Evolutionary conservation across 2,797 vertebrate genomes (phyloP).

Genomic region (Glyptemys insculpta): DNA sequence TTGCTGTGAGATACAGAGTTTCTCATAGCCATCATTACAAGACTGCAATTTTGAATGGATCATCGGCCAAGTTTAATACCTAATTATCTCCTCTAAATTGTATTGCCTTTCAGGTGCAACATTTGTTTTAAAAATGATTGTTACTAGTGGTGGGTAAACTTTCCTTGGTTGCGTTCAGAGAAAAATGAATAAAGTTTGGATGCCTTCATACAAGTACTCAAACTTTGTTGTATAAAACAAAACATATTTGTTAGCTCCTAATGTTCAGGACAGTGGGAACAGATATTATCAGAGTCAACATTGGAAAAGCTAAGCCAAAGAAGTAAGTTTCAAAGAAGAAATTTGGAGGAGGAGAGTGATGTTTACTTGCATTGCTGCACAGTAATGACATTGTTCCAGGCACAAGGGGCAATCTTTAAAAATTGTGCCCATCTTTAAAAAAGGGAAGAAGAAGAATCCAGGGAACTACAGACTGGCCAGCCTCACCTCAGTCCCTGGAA

Average conservation of each 20-base stretch:
- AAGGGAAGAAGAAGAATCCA: too few species aligned
- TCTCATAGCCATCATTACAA: constrained; percentile 4
- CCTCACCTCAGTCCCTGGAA: too few species aligned
- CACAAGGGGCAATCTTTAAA: neutral
- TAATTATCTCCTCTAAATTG: constrained; percentile 36
- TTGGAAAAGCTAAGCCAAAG: neutral
- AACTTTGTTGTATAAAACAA: neutral
- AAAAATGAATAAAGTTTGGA: neutral
- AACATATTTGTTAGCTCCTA: neutral
- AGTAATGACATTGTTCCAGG: neutral
- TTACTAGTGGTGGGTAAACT: neutral
- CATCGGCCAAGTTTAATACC: constrained; percentile 8
- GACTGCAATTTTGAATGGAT: constrained; percentile 13
- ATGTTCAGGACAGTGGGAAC: neutral
- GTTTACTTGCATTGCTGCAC: neutral
- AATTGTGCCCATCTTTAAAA: too few species aligned
- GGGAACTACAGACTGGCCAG: too few species aligned
- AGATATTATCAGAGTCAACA: neutral
- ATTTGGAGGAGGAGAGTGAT: neutral
- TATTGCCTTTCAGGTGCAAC: neutral
- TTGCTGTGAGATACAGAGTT: neutral
- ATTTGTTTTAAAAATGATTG: constrained; percentile 27
- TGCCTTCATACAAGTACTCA: too few species aligned
- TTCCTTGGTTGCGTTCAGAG: neutral
- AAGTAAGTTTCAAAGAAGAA: neutral